Evolutionary conservation across 2,888 invertebrate genomes (phyloP).

Genomic region (Erebia epiphron): DNA sequence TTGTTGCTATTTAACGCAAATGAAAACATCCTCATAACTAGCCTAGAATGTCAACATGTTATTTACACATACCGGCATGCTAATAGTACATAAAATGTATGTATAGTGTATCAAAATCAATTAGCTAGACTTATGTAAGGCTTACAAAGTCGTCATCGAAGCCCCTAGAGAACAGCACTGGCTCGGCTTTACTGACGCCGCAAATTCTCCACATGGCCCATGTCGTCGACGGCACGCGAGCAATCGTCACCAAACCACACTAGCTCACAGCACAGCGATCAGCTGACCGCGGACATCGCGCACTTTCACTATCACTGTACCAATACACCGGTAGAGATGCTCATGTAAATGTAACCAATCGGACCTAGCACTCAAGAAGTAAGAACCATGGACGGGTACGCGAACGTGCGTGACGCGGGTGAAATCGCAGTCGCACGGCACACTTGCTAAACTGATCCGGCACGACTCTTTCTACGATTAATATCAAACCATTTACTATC

Average conservation of each 20-base stretch:
- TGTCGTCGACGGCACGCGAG: constrained; percentile 65
- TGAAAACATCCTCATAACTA: constrained; percentile 22
- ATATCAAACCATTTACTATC: constrained; percentile 6
- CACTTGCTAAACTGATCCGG: constrained; percentile 70
- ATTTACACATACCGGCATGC: constrained; percentile 7
- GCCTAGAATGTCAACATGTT: constrained; percentile 10
- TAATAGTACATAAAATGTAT: not conserved
- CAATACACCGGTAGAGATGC: constrained; percentile 37
- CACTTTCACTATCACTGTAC: constrained; percentile 68
- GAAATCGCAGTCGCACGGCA: constrained; percentile 71
- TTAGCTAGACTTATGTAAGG: constrained; percentile 38
- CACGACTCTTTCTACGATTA: constrained; percentile 46
- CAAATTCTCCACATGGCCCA: constrained; percentile 82
- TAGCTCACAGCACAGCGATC: constrained; percentile 45
- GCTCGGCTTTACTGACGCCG: constrained; percentile 77
- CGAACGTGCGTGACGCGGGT: constrained; percentile 76
- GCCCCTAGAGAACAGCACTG: constrained; percentile 66
- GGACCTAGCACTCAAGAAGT: constrained; percentile 56
- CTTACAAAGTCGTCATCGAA: constrained; percentile 76
- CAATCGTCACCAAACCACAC: constrained; percentile 53
- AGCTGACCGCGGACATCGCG: constrained; percentile 69
- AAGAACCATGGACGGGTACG: constrained; percentile 56
- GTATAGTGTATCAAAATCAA: constrained; percentile 10
- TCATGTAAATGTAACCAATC: constrained; percentile 66
- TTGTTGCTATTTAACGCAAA: not conserved